Base-by-base conservation (phyloP, 2,888 invertebrate genomes). In the Phymatocera aterrima region DNA sequence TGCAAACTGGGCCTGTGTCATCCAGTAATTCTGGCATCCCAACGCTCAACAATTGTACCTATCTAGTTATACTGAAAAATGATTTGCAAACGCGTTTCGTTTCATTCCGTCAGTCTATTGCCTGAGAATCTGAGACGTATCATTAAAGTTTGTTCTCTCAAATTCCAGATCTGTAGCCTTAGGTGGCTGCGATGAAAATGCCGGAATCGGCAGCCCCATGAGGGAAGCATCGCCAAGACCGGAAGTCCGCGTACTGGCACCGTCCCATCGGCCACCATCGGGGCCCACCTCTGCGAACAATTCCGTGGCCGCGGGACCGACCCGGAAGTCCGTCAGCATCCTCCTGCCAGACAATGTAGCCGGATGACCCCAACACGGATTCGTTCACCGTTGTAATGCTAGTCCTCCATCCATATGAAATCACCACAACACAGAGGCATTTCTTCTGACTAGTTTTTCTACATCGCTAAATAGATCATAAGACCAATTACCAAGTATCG, bases 281-380 rank as follows among this genome's bases (percentile, higher is more conserved):
- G 83, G 80, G 10, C 10, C 77, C n/a, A 34, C 40, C 4, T 24
- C 28, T 5, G 48, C 64, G 18, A 60, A 31, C 31, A 77, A 77
- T 31, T 48, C 46, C 60, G 77, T 80, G n/a, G 79, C 61, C 78
- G 79, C 80, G 40, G 78, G 83, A 15, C 79, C 84, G 48, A 85
- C 83, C 81, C 89, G 90, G 78, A 90, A 90, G 81, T 90, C 90
- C 78, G 90, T 90, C 79, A 90, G 89, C 85, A 90, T 90, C 83
- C 81, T 90, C 77, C 82, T 90, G 51, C 90, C 90, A 61, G 88
- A 89, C 46, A 86, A 89, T 46, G 83, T 84, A 80, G 83, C 81
- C 75, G 89, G 89, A 87, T 89, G 90, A 89, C 88, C 86, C 84
- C 86, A 83, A n/a, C 81, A 81, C 64, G 87, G 88, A 54, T 86